These are phyloP conservation scores for Mantis religiosa DNA, from an alignment of 2,888 invertebrate species.

Conservation along the genomic window DNA sequence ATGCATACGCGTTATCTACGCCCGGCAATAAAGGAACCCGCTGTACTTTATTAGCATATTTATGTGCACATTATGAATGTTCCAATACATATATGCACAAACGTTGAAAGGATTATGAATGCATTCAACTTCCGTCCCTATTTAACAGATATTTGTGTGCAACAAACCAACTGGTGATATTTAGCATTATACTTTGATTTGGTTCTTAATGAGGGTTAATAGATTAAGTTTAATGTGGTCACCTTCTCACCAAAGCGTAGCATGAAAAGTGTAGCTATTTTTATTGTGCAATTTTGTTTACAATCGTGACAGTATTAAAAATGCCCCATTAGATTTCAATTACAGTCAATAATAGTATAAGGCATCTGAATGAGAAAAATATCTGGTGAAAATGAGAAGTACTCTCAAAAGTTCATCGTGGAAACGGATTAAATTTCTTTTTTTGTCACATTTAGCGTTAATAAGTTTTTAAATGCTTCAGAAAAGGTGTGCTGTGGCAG, in stretches of 20 bases:
- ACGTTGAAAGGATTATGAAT: too few relatives aligned
- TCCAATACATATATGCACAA: too few relatives aligned
- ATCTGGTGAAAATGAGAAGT: background rate
- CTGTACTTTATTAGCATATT: too few relatives aligned
- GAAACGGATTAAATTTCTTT: background rate
- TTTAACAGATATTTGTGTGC: too few relatives aligned
- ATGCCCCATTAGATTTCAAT: background rate
- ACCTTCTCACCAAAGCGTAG: too few relatives aligned
- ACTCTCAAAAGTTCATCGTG: background rate
- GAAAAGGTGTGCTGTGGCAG: background rate
- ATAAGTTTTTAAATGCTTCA: constrained; percentile 11
- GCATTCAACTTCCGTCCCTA: too few relatives aligned
- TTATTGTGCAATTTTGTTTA: background rate
- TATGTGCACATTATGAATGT: too few relatives aligned
- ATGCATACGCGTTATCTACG: too few relatives aligned
- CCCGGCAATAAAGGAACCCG: too few relatives aligned
- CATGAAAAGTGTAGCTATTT: too few relatives aligned
- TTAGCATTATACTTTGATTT: background rate
- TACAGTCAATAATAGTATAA: background rate
- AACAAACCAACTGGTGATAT: too few relatives aligned
- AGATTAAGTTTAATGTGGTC: background rate
- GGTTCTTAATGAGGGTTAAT: background rate
- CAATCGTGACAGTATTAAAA: background rate
- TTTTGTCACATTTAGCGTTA: constrained; percentile 1
- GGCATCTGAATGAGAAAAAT: background rate